Conservation (phyloP, 2,888 invertebrate species). For the Cynaeus angustus region DNA sequence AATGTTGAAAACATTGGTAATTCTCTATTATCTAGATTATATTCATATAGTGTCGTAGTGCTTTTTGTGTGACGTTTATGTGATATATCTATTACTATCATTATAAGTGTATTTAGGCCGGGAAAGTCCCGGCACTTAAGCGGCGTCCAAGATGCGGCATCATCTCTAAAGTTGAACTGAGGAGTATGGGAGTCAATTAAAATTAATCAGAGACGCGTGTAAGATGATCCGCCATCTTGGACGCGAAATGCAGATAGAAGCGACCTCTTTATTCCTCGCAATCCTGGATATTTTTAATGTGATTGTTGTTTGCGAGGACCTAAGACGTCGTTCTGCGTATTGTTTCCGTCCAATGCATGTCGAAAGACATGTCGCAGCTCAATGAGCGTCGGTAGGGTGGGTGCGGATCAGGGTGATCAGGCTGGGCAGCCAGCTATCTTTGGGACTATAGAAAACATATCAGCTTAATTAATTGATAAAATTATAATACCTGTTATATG, state of each 20-base stretch:
- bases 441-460: slow-evolving; percentile 83
- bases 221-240: slow-evolving; percentile 56
- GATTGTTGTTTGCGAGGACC: slow-evolving; percentile 2
- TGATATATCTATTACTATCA: slow-evolving; percentile 71
- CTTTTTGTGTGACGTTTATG: slow-evolving; percentile 74
- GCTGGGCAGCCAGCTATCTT: slow-evolving; percentile 71
- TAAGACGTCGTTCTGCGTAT: slow-evolving; percentile 66
- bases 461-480: slow-evolving; percentile 78
- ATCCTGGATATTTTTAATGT: neutral
- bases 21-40: slow-evolving; percentile 68
- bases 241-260: slow-evolving; percentile 60
- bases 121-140: slow-evolving; percentile 29
- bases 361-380: slow-evolving; percentile 70
- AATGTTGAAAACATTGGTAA: slow-evolving; percentile 64
- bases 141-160: slow-evolving; percentile 46
- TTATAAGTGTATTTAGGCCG: slow-evolving; percentile 60
- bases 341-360: slow-evolving; percentile 73
- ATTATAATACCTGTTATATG: slow-evolving; percentile 73
- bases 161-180: slow-evolving; percentile 22
- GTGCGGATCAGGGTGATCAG: slow-evolving; percentile 70
- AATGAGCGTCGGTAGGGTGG: slow-evolving; percentile 70
- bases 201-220: slow-evolving; percentile 27
- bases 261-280: slow-evolving; percentile 27
- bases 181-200: slow-evolving; percentile 44
- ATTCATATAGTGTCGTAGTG: slow-evolving; percentile 70